Base-by-base conservation (phyloP, 2,888 invertebrate species). In the Catonia carolina region DNA sequence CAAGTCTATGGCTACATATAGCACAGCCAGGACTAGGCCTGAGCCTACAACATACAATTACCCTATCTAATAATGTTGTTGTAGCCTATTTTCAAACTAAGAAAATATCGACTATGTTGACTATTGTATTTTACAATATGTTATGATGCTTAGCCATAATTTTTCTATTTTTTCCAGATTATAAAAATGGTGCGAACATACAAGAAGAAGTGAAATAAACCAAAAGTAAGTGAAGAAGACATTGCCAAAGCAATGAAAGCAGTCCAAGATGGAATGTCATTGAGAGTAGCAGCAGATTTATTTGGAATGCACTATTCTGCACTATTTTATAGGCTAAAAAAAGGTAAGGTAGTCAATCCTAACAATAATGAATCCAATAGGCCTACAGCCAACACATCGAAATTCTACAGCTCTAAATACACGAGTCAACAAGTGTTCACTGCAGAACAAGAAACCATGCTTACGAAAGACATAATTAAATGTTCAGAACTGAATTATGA, bases 181-280 rank as follows among this genome's bases (percentile, higher is more conserved):
- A n/a, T n/a, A n/a, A n/a, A 42, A 42, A 53, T 53, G 53, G 53
- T 53, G 42, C 14, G 42, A 42, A 53, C 53, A 18, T 53, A 53
- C 42, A 53, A 41, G 39, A 39, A 42, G 53, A 53, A 53, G 31
- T 42, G 33, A 6, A 42, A 42, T 27, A 53, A 53, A 17, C 42
- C 53, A 42, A 31, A 53, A 53, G 45, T 53, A 5, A 53, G 45
- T 53, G 53, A 53, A 42, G 53, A 53, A 27, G 45, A 53, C 15
- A 53, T 53, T 15, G 45, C 39, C 15, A 53, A 53, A 41, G 53
- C 53, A 41, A 41, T 42, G 33, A 53, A 53, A 53, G 53, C 53
- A 37, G 53, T 53, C 31, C 42, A 53, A 15, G 53, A 53, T 31
- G 27, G 45, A 23, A 53, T 53, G 27, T 27, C 42, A 8, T 31